A percentile compares a stretch with the other conserved stretches of the same genome.
Evolutionary conservation across 2,113 vertebrate genomes (phyloP).

Genomic region (Eclectus roratus): DNA sequence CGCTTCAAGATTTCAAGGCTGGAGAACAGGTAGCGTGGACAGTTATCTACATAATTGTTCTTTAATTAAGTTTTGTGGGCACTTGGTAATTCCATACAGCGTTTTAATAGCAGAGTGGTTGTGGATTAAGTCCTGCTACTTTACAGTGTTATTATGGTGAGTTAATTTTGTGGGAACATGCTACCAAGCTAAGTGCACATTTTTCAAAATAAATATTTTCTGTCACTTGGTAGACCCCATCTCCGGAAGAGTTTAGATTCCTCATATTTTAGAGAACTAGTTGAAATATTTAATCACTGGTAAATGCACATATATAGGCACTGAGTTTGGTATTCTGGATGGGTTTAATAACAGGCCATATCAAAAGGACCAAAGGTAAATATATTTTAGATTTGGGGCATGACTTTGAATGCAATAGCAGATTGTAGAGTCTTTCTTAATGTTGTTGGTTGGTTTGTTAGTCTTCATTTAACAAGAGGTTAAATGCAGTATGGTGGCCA

Average conservation of each 20-base stretch:
- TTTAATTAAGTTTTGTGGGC: neutral
- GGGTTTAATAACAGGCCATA: neutral
- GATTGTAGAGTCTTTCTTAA: neutral
- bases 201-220: neutral
- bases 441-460: neutral
- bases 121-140: neutral
- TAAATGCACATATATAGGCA: neutral
- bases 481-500: neutral
- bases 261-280: neutral
- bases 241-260: neutral
- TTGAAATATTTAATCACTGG: neutral
- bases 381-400: neutral
- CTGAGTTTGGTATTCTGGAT: neutral
- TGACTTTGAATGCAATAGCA: neutral
- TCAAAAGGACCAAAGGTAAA: neutral
- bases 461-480: neutral
- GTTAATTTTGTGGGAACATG: neutral
- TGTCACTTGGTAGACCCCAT: neutral
- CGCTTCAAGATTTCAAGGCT: conserved; percentile 88
- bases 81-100: neutral
- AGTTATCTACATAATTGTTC: neutral
- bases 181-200: neutral
- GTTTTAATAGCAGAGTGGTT: neutral
- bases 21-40: conserved; percentile 86
- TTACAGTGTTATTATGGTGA: neutral